These are phyloP conservation scores for Harlomillsia oculata DNA, from an alignment of 1,140 invertebrate genomes.

Conservation along the genomic window DNA sequence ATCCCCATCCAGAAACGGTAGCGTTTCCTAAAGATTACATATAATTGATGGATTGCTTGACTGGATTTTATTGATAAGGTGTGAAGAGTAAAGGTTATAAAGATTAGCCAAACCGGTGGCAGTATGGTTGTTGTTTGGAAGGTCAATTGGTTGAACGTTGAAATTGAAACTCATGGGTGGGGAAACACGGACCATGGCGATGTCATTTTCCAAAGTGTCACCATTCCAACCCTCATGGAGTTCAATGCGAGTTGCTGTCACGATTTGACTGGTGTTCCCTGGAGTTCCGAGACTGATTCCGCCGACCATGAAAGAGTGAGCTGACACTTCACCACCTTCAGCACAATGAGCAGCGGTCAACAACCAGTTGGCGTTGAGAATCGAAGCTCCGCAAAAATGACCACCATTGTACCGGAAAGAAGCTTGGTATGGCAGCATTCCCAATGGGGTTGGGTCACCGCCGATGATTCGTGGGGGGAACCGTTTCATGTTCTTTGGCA, in stretches of 20 bases:
- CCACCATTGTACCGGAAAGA: not conserved
- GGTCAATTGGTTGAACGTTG: no score
- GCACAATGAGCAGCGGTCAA: slow-evolving; percentile 43
- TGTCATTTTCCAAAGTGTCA: slow-evolving; percentile 31
- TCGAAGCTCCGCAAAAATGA: slow-evolving; percentile 52
- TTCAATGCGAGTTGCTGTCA: slow-evolving; percentile 23
- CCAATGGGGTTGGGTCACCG: slow-evolving; percentile 37
- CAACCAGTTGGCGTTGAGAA: slow-evolving; percentile 45
- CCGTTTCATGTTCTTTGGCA: no score
- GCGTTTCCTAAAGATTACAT: not conserved
- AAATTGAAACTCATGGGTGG: not conserved
- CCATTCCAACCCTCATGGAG: slow-evolving; percentile 32
- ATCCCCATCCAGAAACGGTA: slow-evolving; percentile 7
- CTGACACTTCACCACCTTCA: not conserved
- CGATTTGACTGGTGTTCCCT: slow-evolving; percentile 30
- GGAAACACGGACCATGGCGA: slow-evolving; percentile 26
- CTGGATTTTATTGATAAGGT: no score
- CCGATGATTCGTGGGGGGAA: slow-evolving; percentile 28
- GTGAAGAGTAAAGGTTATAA: no score
- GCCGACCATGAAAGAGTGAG: slow-evolving; percentile 33
- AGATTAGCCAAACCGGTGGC: no score
- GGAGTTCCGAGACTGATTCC: slow-evolving; percentile 18
- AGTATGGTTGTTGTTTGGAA: no score
- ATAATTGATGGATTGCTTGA: no score
- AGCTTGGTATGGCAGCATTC: slow-evolving; percentile 1